Base-by-base conservation (phyloP, 2,888 invertebrate species). In the Hecatera dysodea region DNA sequence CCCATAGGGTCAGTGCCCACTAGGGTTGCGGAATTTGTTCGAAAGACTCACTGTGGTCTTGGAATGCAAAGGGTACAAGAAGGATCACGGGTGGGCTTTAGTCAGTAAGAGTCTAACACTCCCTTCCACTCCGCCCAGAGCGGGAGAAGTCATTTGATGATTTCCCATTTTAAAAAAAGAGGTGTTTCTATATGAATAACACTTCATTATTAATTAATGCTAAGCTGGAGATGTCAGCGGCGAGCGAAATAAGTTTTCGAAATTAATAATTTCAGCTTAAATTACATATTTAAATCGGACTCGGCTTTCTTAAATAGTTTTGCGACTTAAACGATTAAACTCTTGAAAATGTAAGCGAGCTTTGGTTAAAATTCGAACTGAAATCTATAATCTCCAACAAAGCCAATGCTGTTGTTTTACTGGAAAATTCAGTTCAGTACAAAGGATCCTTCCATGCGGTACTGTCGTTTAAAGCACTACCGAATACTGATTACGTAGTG, bases 171-270 rank as follows among this genome's bases (percentile, higher is more conserved):
- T n/a, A n/a, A n/a, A n/a, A n/a, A n/a, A n/a, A n/a, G 12, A 15
- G 22, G 15, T n/a, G 50, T 22, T 27, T 50, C 63, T 48, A 46
- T 48, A 15, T 73, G n/a, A 59, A 24, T 70, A 44, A 74, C 29
- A 33, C 27, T 74, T 33, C 5, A 19, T 44, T 29, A 42, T 24
- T 39, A n/a, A 70, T 73, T 15, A 42, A 50, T 63, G 33, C 24
- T 44, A 27, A 64, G 17, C 27, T 53, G 36, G 17, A 39, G 50
- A 33, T n/a, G 66, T 44, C 33, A 36, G 19, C 12, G 33, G 24
- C 11, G 22, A 70, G 27, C 1, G 12, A 46, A 52, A 74, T 66
- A 19, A n/a, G 65, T 65, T 52, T 70, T 44, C 9, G 0, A 22
- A 44, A 4, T 44, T 15, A 29, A 22, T 15, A 0, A 44, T 7